These are phyloP conservation scores for Ptiloglossa arizonensis DNA, from an alignment of 1,140 invertebrate genomes.

Conservation along the genomic window DNA sequence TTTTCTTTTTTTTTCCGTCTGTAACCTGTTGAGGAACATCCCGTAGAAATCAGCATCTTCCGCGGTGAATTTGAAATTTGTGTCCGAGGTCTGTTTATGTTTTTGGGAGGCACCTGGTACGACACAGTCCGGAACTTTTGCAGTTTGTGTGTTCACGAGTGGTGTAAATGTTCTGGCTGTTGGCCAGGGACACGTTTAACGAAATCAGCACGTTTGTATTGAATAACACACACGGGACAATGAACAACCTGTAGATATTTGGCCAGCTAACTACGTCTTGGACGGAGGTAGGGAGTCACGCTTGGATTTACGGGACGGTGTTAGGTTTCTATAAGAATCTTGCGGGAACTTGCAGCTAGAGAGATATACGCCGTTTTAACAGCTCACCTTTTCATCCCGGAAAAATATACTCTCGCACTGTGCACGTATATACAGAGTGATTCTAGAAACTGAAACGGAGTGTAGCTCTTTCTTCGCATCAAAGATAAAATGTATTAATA, in stretches of 20 bases:
- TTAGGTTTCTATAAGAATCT: constrained; percentile 43
- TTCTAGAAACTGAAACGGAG: neutral
- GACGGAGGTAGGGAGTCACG: constrained; percentile 19
- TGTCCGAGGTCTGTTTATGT: neutral
- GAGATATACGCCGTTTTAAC: constrained; percentile 34
- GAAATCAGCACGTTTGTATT: constrained; percentile 74
- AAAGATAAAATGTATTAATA: neutral
- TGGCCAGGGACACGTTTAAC: constrained; percentile 69
- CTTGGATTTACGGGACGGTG: constrained; percentile 6
- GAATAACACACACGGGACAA: constrained; percentile 68
- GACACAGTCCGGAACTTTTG: constrained; percentile 47
- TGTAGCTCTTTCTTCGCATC: neutral
- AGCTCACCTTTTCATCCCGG: constrained; percentile 33
- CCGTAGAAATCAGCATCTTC: neutral
- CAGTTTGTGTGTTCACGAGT: constrained; percentile 23
- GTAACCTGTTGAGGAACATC: neutral
- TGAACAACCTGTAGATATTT: constrained; percentile 77
- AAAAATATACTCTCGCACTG: neutral
- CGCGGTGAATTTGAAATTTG: neutral
- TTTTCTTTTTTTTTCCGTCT: neutral
- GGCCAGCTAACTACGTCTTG: constrained; percentile 47
- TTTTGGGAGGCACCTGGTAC: neutral
- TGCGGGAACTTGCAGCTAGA: constrained; percentile 21
- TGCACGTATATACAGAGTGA: constrained; percentile 2
- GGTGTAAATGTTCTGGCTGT: constrained; percentile 71